phyloP scores from a whole-genome alignment of 2,888 invertebrate genomes.

The Philhelius pedissequus region DNA sequence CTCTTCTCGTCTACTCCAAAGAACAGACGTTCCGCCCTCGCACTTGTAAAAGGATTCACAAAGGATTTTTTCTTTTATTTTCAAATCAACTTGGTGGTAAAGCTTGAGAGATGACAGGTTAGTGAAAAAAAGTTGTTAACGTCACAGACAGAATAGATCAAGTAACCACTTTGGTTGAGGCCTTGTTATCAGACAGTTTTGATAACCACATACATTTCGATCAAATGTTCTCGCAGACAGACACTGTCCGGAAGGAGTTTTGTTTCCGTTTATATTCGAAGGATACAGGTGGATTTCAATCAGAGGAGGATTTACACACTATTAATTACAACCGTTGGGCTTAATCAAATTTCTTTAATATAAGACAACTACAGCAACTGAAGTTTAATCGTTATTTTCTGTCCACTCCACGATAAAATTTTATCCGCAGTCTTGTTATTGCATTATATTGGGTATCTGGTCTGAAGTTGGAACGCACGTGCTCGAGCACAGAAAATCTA shows the following conservation, averaged over 20 bases:
- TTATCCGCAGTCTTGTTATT: not conserved
- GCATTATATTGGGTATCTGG: too few relatives aligned
- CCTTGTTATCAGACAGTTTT: not conserved
- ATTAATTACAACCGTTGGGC: not conserved
- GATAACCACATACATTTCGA: not conserved
- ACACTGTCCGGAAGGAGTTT: not conserved
- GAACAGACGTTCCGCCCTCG: conserved; percentile 15
- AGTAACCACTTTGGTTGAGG: not conserved
- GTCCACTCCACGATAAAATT: not conserved
- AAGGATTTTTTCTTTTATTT: not conserved
- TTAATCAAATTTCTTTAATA: not conserved
- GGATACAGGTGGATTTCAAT: not conserved
- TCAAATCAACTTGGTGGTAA: not conserved
- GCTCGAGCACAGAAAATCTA: conserved; percentile 1
- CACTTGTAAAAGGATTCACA: conserved; percentile 17
- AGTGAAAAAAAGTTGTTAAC: conserved; percentile 19
- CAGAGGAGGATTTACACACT: not conserved
- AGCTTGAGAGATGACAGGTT: not conserved
- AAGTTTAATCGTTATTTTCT: not conserved
- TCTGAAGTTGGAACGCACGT: not conserved
- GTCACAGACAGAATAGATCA: conserved; percentile 31
- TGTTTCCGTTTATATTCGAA: not conserved
- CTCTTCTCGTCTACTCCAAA: conserved; percentile 16
- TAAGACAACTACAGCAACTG: not conserved
- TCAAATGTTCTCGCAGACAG: not conserved